Evolutionary conservation across 2,113 vertebrate species (phyloP).

Genomic region (Gadus chalcogrammus): DNA sequence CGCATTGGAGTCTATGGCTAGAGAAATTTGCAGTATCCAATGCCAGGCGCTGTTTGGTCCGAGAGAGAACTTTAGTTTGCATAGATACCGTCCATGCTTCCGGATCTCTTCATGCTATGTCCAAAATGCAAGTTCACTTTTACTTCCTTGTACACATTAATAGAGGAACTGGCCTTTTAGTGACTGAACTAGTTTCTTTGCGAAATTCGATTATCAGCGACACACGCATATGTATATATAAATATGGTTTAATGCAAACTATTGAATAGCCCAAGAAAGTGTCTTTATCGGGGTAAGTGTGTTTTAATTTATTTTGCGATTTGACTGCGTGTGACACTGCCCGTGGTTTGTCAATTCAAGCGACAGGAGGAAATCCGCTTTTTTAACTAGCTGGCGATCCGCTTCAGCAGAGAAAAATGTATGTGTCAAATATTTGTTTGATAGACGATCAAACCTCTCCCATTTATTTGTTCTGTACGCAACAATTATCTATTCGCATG

Average conservation of each 20-base stretch:
- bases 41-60: constrained; percentile 12
- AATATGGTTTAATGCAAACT: constrained; percentile 44
- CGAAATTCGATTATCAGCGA: neutral
- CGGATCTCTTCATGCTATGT: constrained; percentile 59
- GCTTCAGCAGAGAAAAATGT: constrained; percentile 7
- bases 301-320: neutral
- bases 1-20: no score
- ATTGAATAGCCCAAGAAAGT: neutral
- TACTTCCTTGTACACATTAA: constrained; percentile 75
- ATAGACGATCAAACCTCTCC: no score
- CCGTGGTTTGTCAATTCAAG: neutral
- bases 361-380: constrained; percentile 36
- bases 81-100: constrained; percentile 72
- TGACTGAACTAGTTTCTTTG: constrained; percentile 22
- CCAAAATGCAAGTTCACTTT: constrained; percentile 65
- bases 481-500: no score
- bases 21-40: neutral
- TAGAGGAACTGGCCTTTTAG: constrained; percentile 75
- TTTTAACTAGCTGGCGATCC: neutral
- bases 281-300: constrained; percentile 24
- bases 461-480: no score
- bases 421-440: neutral
- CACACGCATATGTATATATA: constrained; percentile 19
- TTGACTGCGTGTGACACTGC: neutral
- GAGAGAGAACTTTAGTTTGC: constrained; percentile 57